phyloP scores from a whole-genome alignment of 2,888 invertebrate genomes.

The Lydus trimaculatus region DNA sequence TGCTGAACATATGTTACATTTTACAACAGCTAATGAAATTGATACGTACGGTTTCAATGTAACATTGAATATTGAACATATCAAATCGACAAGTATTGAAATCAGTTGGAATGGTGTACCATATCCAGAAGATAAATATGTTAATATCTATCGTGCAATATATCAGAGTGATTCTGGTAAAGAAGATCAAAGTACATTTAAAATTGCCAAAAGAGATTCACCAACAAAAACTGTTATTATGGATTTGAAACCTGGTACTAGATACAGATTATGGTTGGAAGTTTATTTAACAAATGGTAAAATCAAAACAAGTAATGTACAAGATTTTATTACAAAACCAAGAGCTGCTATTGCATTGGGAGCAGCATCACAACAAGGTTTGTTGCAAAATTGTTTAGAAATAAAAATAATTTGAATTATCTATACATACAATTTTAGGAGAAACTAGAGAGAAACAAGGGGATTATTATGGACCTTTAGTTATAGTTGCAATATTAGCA shows the following conservation, averaged over 20 bases:
- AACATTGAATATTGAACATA: constrained; percentile 75
- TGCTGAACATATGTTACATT: constrained; percentile 74
- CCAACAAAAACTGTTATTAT: constrained; percentile 71
- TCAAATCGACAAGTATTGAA: constrained; percentile 80
- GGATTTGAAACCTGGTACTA: constrained; percentile 78
- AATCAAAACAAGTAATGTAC: constrained; percentile 88
- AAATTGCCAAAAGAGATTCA: constrained; percentile 76
- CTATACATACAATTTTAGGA: constrained; percentile 10
- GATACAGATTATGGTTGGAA: constrained; percentile 89
- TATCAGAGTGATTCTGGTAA: constrained; percentile 79
- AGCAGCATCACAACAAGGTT: constrained; percentile 65
- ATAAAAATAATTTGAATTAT: no score
- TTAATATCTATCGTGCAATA: constrained; percentile 87
- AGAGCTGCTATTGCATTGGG: constrained; percentile 64
- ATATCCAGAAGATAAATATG: constrained; percentile 87
- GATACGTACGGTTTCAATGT: constrained; percentile 87
- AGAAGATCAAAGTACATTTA: constrained; percentile 76
- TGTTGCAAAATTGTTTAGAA: no score
- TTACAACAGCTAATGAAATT: constrained; percentile 74
- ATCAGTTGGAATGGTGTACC: constrained; percentile 86
- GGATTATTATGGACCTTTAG: constrained; percentile 88
- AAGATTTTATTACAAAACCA: constrained; percentile 86
- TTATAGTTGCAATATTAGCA: constrained; percentile 87
- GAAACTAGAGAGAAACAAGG: constrained; percentile 67
- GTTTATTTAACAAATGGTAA: constrained; percentile 89